Evolutionary conservation across 2,113 vertebrate genomes (phyloP).

Genomic region (Octodon degus): DNA sequence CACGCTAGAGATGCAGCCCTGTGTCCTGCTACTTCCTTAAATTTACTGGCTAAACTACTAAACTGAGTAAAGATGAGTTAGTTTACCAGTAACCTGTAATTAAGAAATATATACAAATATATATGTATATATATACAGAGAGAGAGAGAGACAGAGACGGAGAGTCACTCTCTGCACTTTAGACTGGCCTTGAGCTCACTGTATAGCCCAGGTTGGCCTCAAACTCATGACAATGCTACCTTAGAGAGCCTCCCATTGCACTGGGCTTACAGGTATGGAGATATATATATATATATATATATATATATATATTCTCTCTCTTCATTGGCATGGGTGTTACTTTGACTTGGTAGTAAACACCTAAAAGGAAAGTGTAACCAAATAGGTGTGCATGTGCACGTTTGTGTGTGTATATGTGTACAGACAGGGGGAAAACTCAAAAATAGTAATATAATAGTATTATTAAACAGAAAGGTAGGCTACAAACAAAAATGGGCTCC

Average conservation of each 20-base stretch:
- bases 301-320: neutral
- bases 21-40: conserved; percentile 42
- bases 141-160: no score
- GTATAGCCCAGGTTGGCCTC: neutral
- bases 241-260: neutral
- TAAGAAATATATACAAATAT: neutral
- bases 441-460: neutral
- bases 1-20: conserved; percentile 11
- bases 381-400: neutral
- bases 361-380: neutral
- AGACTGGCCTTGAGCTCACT: no score
- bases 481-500: neutral
- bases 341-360: neutral
- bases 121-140: no score
- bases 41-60: conserved; percentile 69
- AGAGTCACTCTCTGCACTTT: no score
- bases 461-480: neutral
- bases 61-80: conserved; percentile 50
- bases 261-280: neutral
- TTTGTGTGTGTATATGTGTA: neutral
- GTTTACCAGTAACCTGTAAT: conserved; percentile 23
- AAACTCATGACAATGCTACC: neutral
- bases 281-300: no score
- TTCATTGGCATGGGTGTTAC: neutral
- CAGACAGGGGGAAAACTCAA: neutral